Evolutionary conservation across 2,888 invertebrate species (phyloP).

Genomic region (Chrysodeixis includens): DNA sequence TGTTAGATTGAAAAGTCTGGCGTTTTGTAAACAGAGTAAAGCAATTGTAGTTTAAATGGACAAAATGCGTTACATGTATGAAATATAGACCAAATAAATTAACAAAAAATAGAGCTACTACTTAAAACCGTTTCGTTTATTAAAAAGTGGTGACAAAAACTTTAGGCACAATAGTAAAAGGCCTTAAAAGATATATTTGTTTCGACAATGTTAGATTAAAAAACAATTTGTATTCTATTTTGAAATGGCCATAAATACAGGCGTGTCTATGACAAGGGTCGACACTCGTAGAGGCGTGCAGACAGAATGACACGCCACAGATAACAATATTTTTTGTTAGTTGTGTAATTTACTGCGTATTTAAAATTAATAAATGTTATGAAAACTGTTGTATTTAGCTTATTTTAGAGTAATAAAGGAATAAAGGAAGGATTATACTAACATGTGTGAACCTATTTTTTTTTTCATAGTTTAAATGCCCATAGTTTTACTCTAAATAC

Average conservation of each 20-base stretch:
- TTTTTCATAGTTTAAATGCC: too few relatives aligned
- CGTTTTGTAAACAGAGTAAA: background rate
- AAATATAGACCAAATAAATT: background rate
- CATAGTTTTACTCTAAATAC: background rate
- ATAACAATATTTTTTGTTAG: constrained; percentile 51
- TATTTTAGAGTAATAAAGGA: too few relatives aligned
- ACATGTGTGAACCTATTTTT: too few relatives aligned
- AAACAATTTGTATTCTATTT: constrained; percentile 59
- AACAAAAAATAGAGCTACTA: background rate
- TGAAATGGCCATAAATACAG: constrained; percentile 58
- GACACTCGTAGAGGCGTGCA: constrained; percentile 59
- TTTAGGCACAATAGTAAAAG: constrained; percentile 7
- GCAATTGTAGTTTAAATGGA: background rate
- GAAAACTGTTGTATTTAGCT: too few relatives aligned
- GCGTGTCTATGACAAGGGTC: constrained; percentile 64
- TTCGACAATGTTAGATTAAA: constrained; percentile 44
- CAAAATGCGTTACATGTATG: background rate
- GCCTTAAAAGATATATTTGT: constrained; percentile 19
- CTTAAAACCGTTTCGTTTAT: background rate
- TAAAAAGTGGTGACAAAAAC: background rate
- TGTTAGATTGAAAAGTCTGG: background rate
- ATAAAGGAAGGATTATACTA: background rate
- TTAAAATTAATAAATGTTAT: background rate
- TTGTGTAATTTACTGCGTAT: constrained; percentile 19
- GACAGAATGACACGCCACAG: constrained; percentile 57